Evolutionary conservation across 2,797 vertebrate genomes (phyloP), one percentile per base, ranked within the genome.

Genomic region (Scomberomorus guttatus): DNA sequence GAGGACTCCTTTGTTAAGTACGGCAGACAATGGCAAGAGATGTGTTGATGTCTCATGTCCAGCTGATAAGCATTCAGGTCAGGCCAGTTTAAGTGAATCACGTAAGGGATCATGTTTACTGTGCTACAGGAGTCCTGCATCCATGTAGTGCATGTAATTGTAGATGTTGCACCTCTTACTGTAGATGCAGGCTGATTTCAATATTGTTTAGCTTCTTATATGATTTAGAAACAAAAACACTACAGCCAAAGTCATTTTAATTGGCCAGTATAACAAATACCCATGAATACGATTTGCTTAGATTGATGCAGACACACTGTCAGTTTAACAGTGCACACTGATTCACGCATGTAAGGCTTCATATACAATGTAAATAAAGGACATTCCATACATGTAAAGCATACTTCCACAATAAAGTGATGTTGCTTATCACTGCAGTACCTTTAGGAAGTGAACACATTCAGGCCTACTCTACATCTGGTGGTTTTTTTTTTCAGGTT

Each of bases 31-130:
- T 52, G 32, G 34, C 29, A 42, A 32, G 34, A 71, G n/a, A 72
- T 63, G 24, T 7, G 10, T n/a, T 57, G 27, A 60, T 57, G 57
- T 69, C 51, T 79, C 6, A 1, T 73, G 52, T 65, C 39, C 29
- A 58, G 12, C 61, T 85, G 42, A 81, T 83, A 75, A 75, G 54
- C 37, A 76, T 80, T 78, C 69, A 72, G 65, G 79, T 84, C 61
- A 54, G 62, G 58, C 57, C 56, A 46, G 60, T 72, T 84, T 29
- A 37, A 52, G 34, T 27, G 46, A 54, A 63, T 46, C 22, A 39
- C 48, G 25, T 5, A 18, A 24, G 50, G 34, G 54, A 56, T 63
- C 18, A 27, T 61, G 10, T 7, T 50, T 7, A 32, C 24, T 59
- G 17, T 4, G 52, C 55, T 44, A 46, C 3, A 63, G 42, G 34